Percentiles rank a stretch among this genome's conserved stretches.
Evolutionary conservation across 2,888 invertebrate species (phyloP).

Genomic region (Plebejus argus): DNA sequence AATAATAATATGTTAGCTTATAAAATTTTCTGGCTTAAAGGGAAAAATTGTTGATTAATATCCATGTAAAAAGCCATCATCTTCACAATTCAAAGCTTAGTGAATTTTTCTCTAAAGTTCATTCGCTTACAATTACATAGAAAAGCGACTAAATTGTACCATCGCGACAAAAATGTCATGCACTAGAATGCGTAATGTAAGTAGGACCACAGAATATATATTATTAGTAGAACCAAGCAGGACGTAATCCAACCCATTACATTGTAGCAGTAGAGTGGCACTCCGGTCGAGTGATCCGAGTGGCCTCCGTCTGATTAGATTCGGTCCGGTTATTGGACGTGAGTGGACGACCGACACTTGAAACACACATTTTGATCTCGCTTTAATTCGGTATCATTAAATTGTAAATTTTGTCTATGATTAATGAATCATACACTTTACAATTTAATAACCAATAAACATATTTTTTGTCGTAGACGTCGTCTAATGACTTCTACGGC

Average conservation of each 20-base stretch:
- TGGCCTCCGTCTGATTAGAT: conserved; percentile 63
- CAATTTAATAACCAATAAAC: too few species aligned
- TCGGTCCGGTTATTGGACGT: conserved; percentile 62
- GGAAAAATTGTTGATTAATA: too few species aligned
- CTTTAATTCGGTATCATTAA: conserved; percentile 11
- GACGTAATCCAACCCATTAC: conserved; percentile 36
- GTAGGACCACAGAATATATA: too few species aligned
- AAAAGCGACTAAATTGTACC: background rate
- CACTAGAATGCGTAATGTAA: conserved; percentile 4
- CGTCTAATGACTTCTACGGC: background rate
- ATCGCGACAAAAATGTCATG: background rate
- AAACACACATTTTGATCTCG: conserved; percentile 33
- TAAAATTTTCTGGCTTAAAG: too few species aligned
- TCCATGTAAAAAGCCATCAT: too few species aligned
- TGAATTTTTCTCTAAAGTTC: too few species aligned
- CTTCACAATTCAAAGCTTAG: too few species aligned
- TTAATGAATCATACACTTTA: background rate
- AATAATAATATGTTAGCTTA: too few species aligned
- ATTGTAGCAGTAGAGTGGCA: conserved; percentile 50
- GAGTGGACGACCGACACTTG: conserved; percentile 50
- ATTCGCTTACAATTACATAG: too few species aligned
- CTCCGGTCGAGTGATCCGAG: conserved; percentile 54
- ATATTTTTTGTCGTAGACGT: too few species aligned
- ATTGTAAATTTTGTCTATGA: background rate
- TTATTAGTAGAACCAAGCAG: too few species aligned